Evolutionary conservation across 92 coral and sea anemone species (phyloP).

Genomic region (Parazoanthus darwini): DNA sequence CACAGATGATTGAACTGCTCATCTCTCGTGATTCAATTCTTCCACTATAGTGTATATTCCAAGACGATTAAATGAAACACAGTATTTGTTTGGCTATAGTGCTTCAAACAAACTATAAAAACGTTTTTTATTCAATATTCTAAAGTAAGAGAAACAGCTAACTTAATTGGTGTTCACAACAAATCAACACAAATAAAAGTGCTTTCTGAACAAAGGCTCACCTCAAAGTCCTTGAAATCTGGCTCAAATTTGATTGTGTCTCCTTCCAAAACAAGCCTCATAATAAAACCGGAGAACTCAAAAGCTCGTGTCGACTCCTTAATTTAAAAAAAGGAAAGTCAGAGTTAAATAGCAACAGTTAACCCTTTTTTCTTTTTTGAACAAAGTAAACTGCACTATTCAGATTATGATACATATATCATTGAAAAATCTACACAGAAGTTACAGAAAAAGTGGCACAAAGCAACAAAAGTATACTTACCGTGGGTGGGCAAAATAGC

Average conservation of each 20-base stretch:
- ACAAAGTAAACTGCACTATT: background rate
- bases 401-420: background rate
- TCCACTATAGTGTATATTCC: background rate
- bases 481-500: constrained; percentile 94
- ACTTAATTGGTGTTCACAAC: background rate
- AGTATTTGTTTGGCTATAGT: background rate
- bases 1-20: background rate
- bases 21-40: background rate
- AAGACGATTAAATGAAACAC: background rate
- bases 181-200: background rate
- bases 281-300: constrained; percentile 95
- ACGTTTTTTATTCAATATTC: too few relatives aligned
- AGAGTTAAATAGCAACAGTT: background rate
- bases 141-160: background rate
- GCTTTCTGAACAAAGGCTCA: constrained; percentile 7
- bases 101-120: background rate
- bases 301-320: constrained; percentile 91
- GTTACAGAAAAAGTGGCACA: background rate
- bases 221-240: constrained; percentile 98
- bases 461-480: constrained; percentile 34
- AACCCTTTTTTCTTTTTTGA: background rate
- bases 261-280: constrained; percentile 97
- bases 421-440: background rate
- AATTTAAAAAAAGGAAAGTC: background rate
- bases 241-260: constrained; percentile 96